Evolutionary conservation across 2,888 invertebrate genomes (phyloP).

Genomic region (Nineta flava): DNA sequence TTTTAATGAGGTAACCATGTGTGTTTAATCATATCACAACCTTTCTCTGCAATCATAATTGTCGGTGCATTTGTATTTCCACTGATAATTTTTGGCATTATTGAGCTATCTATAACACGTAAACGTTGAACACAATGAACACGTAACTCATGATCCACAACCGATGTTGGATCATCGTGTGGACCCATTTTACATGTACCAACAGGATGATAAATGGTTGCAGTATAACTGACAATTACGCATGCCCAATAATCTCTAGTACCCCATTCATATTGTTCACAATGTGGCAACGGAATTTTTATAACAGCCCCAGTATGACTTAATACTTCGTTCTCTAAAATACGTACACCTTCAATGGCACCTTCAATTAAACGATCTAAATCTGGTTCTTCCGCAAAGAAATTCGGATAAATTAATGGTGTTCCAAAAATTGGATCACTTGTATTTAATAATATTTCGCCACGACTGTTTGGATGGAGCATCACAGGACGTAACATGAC

Average conservation of each 20-base stretch:
- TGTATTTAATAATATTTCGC: slow-evolving; percentile 41
- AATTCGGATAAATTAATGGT: slow-evolving; percentile 57
- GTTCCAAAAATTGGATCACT: slow-evolving; percentile 54
- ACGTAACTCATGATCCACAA: slow-evolving; percentile 44
- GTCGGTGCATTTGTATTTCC: slow-evolving; percentile 29
- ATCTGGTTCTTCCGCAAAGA: slow-evolving; percentile 47
- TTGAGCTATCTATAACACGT: slow-evolving; percentile 50
- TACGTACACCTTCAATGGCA: slow-evolving; percentile 36
- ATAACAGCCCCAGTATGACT: slow-evolving; percentile 35
- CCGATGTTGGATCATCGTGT: slow-evolving; percentile 38
- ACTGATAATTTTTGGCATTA: slow-evolving; percentile 43
- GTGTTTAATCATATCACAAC: slow-evolving; percentile 24
- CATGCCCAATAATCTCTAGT: slow-evolving; percentile 51
- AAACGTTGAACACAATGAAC: slow-evolving; percentile 45
- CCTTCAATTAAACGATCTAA: slow-evolving; percentile 42
- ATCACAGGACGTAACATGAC: slow-evolving; percentile 44
- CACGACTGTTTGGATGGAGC: slow-evolving; percentile 45
- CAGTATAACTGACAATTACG: slow-evolving; percentile 44
- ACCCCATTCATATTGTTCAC: slow-evolving; percentile 37
- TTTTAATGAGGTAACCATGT: slow-evolving; percentile 1
- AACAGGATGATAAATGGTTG: slow-evolving; percentile 52
- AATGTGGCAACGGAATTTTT: slow-evolving; percentile 40
- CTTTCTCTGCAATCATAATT: slow-evolving; percentile 29
- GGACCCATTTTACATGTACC: slow-evolving; percentile 61
- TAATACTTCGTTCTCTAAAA: slow-evolving; percentile 44